Evolutionary conservation across 2,113 vertebrate genomes (phyloP), one percentile per base, ranked within the genome.

Genomic region (Ranitomeya variabilis): DNA sequence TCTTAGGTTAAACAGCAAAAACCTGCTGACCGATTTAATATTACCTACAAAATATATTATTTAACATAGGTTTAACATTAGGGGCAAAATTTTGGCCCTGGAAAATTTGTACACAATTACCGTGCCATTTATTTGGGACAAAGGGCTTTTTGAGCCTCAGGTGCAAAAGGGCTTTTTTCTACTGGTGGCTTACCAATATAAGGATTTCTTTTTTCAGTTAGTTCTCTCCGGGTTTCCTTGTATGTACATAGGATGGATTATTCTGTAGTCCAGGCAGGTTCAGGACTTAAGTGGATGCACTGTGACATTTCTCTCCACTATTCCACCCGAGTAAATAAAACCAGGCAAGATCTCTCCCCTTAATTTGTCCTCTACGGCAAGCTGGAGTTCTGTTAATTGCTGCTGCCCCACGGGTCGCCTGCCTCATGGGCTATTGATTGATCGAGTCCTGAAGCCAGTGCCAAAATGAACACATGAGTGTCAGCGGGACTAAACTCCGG

Each of bases 331-430:
- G 85, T 78, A 86, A 86, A 79, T 86, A 86, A 66, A 57, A 57
- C 23, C 64, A 54, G 21, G 62, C 62, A 71, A 54, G 62, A 80
- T 45, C 18, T 57, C 45, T 67, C 52, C 51, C 86, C 73, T 80
- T 87, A 76, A 88, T 83, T 62, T 64, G 54, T 88, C 80, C 80
- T 74, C 80, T 74, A 45, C 45, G 88, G 79, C 89, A 84, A 89
- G 90, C 86, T 87, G 90, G 67, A 90, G 37, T 71, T 87, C 45
- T 87, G 92, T 91, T 94, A 91, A 94, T 93, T 92, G 91, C 87
- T 83, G 77, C 83, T 91, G 90, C 90, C 88, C 69, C 90, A 78
- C 0, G 12, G 89, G 89, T 88, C 21, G 19, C 87, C 31, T 83
- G 54, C 87, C 67, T 82, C 69, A 81, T 88, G 90, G 86, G 83